A percentile compares a stretch with the other conserved stretches of the same genome.
These are phyloP conservation scores for Nothocercus nigrocapillus DNA, from an alignment of 2,113 vertebrate species.

Conservation along the genomic window DNA sequence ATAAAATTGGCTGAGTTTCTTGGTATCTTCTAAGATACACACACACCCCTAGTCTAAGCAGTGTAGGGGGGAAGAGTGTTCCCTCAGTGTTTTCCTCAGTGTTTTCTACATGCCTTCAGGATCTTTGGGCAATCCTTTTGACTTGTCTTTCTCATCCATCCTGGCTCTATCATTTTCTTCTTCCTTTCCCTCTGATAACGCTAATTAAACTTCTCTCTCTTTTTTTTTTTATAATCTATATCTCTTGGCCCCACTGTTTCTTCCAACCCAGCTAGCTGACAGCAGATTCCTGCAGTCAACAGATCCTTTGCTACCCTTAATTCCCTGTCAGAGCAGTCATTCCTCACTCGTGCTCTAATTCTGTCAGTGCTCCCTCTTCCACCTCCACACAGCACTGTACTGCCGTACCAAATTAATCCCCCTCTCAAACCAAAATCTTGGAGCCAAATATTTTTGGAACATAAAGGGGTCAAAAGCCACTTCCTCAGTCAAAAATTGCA, in stretches of 20 bases:
- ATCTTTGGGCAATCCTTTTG: neutral
- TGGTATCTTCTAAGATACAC: neutral
- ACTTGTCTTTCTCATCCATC: neutral
- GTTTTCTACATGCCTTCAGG: neutral
- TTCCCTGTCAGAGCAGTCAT: neutral
- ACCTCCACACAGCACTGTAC: accelerated
- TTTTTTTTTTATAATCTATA: neutral
- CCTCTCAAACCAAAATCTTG: neutral
- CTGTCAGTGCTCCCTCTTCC: neutral
- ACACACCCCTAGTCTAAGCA: neutral
- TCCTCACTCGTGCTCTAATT: neutral
- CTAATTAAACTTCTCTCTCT: neutral
- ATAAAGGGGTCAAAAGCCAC: neutral
- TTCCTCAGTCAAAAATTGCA: neutral
- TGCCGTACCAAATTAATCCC: neutral
- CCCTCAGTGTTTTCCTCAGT: neutral
- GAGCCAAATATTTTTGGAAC: neutral
- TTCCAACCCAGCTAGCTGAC: neutral
- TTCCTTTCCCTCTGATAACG: neutral
- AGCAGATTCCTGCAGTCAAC: neutral
- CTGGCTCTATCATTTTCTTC: neutral
- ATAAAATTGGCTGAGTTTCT: neutral
- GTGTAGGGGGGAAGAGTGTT: neutral
- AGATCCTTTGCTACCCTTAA: neutral
- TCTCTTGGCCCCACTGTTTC: neutral